phyloP scores from a whole-genome alignment of 2,888 invertebrate species.

The Xanthorhoe designata region DNA sequence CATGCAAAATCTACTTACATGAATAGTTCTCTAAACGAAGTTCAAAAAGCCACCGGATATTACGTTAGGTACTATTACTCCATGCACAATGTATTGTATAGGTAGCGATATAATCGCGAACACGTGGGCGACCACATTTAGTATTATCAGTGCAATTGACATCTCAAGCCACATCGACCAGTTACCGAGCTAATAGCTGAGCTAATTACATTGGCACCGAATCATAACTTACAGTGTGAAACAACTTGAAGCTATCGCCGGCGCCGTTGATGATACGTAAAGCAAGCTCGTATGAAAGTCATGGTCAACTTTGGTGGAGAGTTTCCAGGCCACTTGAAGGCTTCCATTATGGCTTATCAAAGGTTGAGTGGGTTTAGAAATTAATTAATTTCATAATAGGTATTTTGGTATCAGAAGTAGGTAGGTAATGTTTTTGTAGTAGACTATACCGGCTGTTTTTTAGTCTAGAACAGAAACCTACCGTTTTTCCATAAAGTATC shows the following conservation, averaged over 20 bases:
- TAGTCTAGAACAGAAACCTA: too few species aligned
- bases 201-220: constrained; percentile 44
- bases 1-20: too few species aligned
- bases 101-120: constrained; percentile 21
- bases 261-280: not conserved
- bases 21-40: too few species aligned
- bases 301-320: too few species aligned
- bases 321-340: too few species aligned
- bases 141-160: constrained; percentile 50
- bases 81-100: constrained; percentile 53
- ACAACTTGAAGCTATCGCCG: constrained; percentile 1
- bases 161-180: constrained; percentile 49
- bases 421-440: too few species aligned
- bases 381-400: too few species aligned
- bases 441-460: too few species aligned
- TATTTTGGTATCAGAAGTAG: too few species aligned
- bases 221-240: constrained; percentile 29
- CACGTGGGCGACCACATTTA: constrained; percentile 37
- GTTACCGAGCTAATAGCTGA: constrained; percentile 40
- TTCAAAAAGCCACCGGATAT: not conserved
- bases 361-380: too few species aligned
- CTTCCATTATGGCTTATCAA: too few species aligned
- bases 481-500: too few species aligned
- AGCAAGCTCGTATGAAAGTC: not conserved
- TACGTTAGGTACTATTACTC: not conserved